These are phyloP conservation scores for Patella depressa DNA, from an alignment of 2,888 invertebrate species.

Conservation along the genomic window DNA sequence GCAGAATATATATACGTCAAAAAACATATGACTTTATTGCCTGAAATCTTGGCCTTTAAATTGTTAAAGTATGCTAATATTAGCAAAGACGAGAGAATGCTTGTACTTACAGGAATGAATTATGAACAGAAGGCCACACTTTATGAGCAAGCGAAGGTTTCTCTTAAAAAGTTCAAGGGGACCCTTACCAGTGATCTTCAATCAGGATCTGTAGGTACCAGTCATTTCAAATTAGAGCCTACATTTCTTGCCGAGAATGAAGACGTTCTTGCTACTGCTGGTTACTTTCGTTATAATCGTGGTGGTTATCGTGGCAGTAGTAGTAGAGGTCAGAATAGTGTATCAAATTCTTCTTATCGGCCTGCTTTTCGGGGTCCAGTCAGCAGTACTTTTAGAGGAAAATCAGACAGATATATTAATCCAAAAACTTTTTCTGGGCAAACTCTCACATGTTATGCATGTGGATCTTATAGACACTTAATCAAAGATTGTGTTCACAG, in stretches of 20 bases:
- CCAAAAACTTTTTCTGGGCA: background rate
- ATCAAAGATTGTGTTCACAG: background rate
- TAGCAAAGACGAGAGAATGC: background rate
- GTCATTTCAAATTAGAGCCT: conserved; percentile 1
- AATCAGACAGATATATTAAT: background rate
- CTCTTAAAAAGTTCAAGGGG: background rate
- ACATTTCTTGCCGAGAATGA: background rate
- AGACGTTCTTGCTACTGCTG: background rate
- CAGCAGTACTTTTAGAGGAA: background rate
- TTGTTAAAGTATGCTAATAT: conserved; percentile 3
- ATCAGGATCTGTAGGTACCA: background rate
- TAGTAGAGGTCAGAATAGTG: background rate
- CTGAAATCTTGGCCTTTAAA: background rate
- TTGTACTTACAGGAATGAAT: background rate
- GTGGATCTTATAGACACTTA: conserved; percentile 8
- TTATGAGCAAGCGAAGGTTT: background rate
- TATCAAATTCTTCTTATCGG: background rate
- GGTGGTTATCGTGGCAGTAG: background rate
- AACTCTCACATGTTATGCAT: background rate
- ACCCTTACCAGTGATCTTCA: no score
- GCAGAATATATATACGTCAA: background rate
- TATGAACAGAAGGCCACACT: background rate
- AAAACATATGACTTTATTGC: background rate
- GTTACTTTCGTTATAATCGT: background rate
- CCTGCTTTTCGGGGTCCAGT: background rate